Percentiles rank a stretch among this genome's conserved stretches.
phyloP scores from a whole-genome alignment of 2,888 invertebrate genomes.

The Nomada ferruginata region DNA sequence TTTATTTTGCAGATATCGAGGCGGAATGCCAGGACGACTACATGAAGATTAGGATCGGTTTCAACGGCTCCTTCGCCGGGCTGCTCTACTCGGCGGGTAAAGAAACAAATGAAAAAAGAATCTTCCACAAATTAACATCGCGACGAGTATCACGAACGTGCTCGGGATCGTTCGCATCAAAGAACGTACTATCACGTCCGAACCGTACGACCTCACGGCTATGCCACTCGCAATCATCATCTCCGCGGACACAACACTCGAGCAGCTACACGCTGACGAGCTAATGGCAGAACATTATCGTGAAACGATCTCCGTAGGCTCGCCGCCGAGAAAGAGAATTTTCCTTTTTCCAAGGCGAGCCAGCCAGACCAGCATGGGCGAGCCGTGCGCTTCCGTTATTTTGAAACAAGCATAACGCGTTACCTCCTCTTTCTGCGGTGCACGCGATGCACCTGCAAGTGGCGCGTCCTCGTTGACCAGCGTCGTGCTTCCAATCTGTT shows the following conservation, averaged over 20 bases:
- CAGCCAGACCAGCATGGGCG: slow-evolving; percentile 35
- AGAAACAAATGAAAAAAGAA: too few relatives aligned
- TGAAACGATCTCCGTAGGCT: slow-evolving; percentile 50
- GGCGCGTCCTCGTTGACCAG: slow-evolving; percentile 43
- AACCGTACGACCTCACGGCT: slow-evolving; percentile 40
- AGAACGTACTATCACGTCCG: slow-evolving; percentile 49
- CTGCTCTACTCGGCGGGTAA: slow-evolving; percentile 95
- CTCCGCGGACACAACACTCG: slow-evolving; percentile 42
- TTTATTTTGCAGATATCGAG: slow-evolving; percentile 91
- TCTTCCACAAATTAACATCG: slow-evolving; percentile 25
- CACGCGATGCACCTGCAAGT: slow-evolving; percentile 50
- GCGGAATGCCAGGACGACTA: slow-evolving; percentile 98
- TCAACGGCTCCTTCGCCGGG: slow-evolving; percentile 95
- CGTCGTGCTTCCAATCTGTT: slow-evolving; percentile 5
- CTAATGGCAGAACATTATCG: slow-evolving; percentile 68
- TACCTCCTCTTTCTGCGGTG: slow-evolving; percentile 11
- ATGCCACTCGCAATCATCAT: slow-evolving; percentile 58
- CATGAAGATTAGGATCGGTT: slow-evolving; percentile 96
- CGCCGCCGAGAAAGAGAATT: slow-evolving; percentile 46
- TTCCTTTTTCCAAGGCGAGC: slow-evolving; percentile 47
- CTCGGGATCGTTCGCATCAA: slow-evolving; percentile 20
- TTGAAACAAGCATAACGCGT: slow-evolving; percentile 58
- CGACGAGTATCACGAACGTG: slow-evolving; percentile 22
- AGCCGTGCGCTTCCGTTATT: slow-evolving; percentile 66
- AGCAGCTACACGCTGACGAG: slow-evolving; percentile 58